Base-by-base conservation (phyloP, 2,888 invertebrate genomes). In the Campoplex capitator region DNA sequence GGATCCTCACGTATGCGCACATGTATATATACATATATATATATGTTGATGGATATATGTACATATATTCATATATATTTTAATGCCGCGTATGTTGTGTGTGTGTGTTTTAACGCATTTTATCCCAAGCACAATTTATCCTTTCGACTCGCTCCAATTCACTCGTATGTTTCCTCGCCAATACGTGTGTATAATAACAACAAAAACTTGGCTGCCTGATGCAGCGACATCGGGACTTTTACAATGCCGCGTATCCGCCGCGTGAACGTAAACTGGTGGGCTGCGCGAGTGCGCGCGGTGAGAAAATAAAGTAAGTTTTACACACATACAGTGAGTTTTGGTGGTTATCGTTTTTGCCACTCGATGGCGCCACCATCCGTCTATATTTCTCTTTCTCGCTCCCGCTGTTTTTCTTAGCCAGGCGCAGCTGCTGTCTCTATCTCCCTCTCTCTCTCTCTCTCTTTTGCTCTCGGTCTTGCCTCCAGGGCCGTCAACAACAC, bases 261-360 rank as follows among this genome's bases (percentile, higher is more conserved):
- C 85, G 78, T 84, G 85, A 88, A 83, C 87, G 86, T 88, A 78
- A 80, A 88, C 88, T 85, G 86, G 78, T 82, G 80, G 54, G 73
- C 78, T 86, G 68, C 75, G 81, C 82, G 75, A 83, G 81, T 86
- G 68, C 75, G 81, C 82, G 75, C 84, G 81, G 78, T 84, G 79
- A 83, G 85, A 87, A 85, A 85, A 88, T 87, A 85, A 62, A 86
- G 86, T 86, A 83, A 83, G 87, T 80, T 86, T 81, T 58, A 74
- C 71, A 74, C 77, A 74, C 68, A 79, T 35, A 78, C 68, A 54
- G 71, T 71, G 83, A 62, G 56, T 32, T 48, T 68, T 51, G 73
- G 56, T 68, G 74, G 62, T 70, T 85, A 65, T 62, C 74, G 79
- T 42, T 67, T 62, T 73, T 56, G 78, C 58, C 83, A 78, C 78